Percentiles rank a stretch among this genome's conserved stretches.
Evolutionary conservation across 2,888 invertebrate genomes (phyloP).

Genomic region (Quadroppia sp.): DNA sequence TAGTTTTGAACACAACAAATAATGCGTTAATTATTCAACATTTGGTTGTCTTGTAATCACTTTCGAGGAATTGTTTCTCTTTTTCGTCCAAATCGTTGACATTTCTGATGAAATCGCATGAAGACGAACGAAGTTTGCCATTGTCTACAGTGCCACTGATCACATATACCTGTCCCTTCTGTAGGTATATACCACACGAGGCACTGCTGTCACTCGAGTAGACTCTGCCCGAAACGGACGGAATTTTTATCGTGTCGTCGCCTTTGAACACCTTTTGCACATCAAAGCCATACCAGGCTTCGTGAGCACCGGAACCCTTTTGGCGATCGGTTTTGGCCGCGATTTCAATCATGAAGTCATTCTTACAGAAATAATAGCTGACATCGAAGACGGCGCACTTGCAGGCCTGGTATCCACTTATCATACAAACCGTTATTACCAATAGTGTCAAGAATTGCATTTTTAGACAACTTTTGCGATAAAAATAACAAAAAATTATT

Average conservation of each 20-base stretch:
- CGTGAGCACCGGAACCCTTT: not conserved
- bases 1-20: too few relatives aligned
- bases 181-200: not conserved
- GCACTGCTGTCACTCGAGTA: not conserved
- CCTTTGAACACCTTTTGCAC: not conserved
- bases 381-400: not conserved
- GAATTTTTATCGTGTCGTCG: not conserved
- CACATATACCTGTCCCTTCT: not conserved
- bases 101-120: not conserved
- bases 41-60: not conserved
- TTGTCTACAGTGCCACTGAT: not conserved
- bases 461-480: too few relatives aligned
- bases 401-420: not conserved
- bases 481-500: too few relatives aligned
- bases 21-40: not conserved
- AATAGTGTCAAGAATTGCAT: not conserved
- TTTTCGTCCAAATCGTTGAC: not conserved
- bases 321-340: not conserved
- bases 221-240: not conserved
- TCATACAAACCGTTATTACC: not conserved
- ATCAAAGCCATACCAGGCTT: not conserved
- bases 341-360: not conserved
- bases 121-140: not conserved
- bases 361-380: not conserved
- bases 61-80: not conserved